phyloP scores from a whole-genome alignment of 2,797 vertebrate species.

The Danio albolineatus region DNA sequence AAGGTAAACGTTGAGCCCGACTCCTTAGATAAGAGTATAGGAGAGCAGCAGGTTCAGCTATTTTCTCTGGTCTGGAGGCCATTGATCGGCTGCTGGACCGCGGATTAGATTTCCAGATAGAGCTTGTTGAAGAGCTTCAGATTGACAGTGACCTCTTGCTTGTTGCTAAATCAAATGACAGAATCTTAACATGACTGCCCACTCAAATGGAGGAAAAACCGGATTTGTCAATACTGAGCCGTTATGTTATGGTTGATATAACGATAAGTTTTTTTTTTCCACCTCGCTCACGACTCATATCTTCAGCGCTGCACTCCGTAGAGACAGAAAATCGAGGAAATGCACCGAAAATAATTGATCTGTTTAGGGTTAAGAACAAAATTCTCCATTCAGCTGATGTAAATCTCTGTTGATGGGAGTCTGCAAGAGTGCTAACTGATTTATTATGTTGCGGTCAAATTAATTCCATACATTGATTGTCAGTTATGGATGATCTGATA shows the following conservation, averaged over 20 bases:
- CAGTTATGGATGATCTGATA: constrained; percentile 48
- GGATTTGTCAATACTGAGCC: constrained; percentile 55
- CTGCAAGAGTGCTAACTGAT: background rate
- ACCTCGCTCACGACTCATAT: background rate
- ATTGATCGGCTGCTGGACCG: constrained; percentile 57
- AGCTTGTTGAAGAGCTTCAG: constrained; percentile 59
- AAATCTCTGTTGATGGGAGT: constrained; percentile 14
- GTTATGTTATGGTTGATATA: constrained; percentile 44
- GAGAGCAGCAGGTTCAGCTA: constrained; percentile 52
- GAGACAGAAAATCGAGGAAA: constrained; percentile 31
- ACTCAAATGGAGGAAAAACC: constrained; percentile 52
- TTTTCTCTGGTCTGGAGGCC: constrained; percentile 51
- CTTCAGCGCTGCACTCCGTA: constrained; percentile 32
- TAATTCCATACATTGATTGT: constrained; percentile 34
- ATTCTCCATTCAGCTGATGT: background rate
- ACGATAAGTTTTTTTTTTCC: constrained; percentile 40
- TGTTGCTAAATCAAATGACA: constrained; percentile 60
- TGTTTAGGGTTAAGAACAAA: constrained; percentile 20
- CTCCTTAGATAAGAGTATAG: constrained; percentile 54
- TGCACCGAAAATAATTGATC: constrained; percentile 31
- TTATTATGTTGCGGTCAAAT: constrained; percentile 16
- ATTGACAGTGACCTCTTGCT: constrained; percentile 63
- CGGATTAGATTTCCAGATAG: constrained; percentile 64
- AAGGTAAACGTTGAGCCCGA: constrained; percentile 19
- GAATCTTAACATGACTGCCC: constrained; percentile 57